A percentile compares a stretch with the other conserved stretches of the same genome.
Conservation (phyloP, 2,113 vertebrate genomes). For the Myrmecophaga tridactyla region DNA sequence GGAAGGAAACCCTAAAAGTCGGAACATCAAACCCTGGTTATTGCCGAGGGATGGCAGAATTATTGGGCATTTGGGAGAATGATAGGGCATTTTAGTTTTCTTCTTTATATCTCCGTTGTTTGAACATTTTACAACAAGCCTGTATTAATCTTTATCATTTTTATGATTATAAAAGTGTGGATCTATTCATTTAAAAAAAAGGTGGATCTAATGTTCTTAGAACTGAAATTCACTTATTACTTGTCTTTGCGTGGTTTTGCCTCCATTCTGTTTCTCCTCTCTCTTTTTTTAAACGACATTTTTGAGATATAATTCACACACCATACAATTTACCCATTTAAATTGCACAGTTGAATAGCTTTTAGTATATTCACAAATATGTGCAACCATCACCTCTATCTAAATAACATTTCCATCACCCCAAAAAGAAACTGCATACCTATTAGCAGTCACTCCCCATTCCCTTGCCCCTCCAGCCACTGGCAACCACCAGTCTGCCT, state of each 20-base stretch:
- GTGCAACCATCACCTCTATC: not conserved
- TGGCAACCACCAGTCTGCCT: not conserved
- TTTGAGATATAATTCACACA: not conserved
- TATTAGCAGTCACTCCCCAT: not conserved
- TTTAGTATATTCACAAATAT: too few relatives aligned
- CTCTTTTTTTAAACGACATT: not conserved
- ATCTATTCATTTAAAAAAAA: too few relatives aligned
- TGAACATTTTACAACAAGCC: not conserved
- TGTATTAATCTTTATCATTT: not conserved
- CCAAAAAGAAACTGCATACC: not conserved
- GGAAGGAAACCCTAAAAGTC: not conserved
- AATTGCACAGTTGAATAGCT: not conserved
- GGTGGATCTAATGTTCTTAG: not conserved
- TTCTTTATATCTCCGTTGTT: not conserved
- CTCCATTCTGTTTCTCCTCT: too few relatives aligned
- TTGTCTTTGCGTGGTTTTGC: not conserved
- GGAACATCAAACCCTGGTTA: rapidly evolving
- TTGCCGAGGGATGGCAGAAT: not conserved
- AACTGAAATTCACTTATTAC: not conserved
- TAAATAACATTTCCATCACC: not conserved
- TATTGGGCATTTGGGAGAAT: not conserved
- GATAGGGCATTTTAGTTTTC: not conserved
- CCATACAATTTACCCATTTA: not conserved
- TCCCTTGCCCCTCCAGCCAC: not conserved
- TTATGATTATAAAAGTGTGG: not conserved